Base-by-base conservation (phyloP, 92 coral and sea anemone genomes). In the Meandrina meandrites region DNA sequence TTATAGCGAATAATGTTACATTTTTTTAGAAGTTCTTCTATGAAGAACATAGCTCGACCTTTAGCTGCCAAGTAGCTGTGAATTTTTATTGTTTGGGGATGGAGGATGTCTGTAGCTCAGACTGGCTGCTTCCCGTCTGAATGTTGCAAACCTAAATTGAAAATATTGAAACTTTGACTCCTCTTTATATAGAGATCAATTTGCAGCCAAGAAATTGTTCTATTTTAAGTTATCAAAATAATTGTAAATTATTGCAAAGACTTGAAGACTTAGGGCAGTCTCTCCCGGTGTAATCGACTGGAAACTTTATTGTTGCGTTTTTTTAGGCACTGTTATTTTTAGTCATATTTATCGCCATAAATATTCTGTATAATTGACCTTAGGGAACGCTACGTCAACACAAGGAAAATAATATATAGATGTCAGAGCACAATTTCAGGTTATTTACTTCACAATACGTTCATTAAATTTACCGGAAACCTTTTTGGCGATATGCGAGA, bases 51-150 rank as follows among this genome's bases (percentile, higher is more conserved):
- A 24, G 11, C 21, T n/a, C 27, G 66, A 58, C 45, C 12, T 24
- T 36, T 56, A 83, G 81, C 87, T 84, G 70, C 87, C 37, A 84
- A 15, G 87, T 75, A 84, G 87, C 87, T 73, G 57, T 21, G 83
- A 76, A 50, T 50, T 30, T 50, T 57, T 57, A 53, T 53, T 51
- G 32, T 66, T 56, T 6, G 19, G 13, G 30, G 18, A 17, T 17
- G n/a, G 21, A 34, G 36, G 7, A 37, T 72, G 32, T 30, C 40
- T 53, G 73, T 72, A 35, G 56, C 40, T 22, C 36, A 24, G 24
- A 17, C 30, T 66, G n/a, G n/a, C 48, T 21, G 32, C 24, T 36
- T 84, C 31, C 70, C 28, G 19, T 79, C 31, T 12, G 24, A 27
- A 24, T 70, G 8, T 15, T 45, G 36, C 57, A 13, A 47, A 15